phyloP scores from a whole-genome alignment of 2,888 invertebrate species.

The Spicauda simplicius region DNA sequence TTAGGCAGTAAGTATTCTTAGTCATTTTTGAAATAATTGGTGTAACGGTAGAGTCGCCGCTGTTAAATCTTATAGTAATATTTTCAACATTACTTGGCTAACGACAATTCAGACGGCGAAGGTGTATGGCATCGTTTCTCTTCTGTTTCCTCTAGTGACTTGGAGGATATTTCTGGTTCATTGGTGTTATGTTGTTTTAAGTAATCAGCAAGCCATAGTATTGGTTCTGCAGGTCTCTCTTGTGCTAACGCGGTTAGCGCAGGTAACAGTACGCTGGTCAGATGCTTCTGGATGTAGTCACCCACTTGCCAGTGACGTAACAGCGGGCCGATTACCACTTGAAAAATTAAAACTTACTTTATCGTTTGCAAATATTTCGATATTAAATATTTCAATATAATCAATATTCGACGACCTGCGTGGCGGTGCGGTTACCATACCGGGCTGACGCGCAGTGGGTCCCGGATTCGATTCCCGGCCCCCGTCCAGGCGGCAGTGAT shows the following conservation, averaged over 20 bases:
- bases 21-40: too few relatives aligned
- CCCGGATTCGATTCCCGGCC: too few relatives aligned
- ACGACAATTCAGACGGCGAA: constrained; percentile 58
- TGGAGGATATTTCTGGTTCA: constrained; percentile 81
- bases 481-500: too few relatives aligned
- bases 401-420: too few relatives aligned
- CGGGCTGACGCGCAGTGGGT: too few relatives aligned
- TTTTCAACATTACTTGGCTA: constrained; percentile 39
- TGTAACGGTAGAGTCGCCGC: too few relatives aligned
- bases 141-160: constrained; percentile 53
- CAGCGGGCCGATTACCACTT: constrained; percentile 91
- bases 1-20: too few relatives aligned
- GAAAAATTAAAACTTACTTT: constrained; percentile 16
- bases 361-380: too few relatives aligned
- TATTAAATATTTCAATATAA: too few relatives aligned
- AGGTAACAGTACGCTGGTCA: constrained; percentile 87
- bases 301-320: constrained; percentile 85
- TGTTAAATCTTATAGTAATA: too few relatives aligned
- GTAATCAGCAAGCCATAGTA: constrained; percentile 92
- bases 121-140: constrained; percentile 68
- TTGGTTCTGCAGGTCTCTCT: constrained; percentile 90
- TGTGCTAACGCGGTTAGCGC: constrained; percentile 88
- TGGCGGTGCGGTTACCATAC: too few relatives aligned
- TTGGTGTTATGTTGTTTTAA: constrained; percentile 90
- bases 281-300: constrained; percentile 88